Conservation (phyloP, 2,888 invertebrate species). For the Cantharis rustica region DNA sequence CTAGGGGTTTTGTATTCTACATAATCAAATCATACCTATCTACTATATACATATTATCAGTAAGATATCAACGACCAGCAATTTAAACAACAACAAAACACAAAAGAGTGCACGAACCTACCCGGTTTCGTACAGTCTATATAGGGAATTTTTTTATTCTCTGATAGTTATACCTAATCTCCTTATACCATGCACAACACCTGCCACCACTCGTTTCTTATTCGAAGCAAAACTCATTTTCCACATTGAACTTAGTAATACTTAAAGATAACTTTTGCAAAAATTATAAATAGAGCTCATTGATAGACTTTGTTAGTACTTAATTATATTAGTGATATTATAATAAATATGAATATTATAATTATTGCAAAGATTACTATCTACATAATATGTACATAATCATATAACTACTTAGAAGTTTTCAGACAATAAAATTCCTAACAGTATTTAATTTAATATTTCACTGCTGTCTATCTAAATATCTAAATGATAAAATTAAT, state of each 20-base stretch:
- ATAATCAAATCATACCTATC: no score
- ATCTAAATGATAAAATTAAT: no score
- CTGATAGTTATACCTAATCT: neutral
- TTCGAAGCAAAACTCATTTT: constrained; percentile 20
- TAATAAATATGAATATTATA: neutral
- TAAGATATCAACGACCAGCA: no score
- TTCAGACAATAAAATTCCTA: no score
- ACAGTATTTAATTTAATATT: no score
- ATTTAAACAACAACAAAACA: neutral
- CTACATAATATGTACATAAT: no score
- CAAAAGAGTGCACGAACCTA: neutral
- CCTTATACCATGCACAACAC: constrained; percentile 22
- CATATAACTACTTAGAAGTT: no score
- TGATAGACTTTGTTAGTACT: neutral
- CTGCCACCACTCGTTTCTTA: constrained; percentile 41
- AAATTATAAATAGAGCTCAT: neutral
- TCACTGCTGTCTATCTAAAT: no score
- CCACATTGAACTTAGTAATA: neutral
- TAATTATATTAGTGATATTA: neutral
- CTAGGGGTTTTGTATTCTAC: no score
- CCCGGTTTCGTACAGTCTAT: neutral
- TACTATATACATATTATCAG: no score
- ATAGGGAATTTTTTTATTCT: neutral
- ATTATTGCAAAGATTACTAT: no score
- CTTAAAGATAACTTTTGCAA: neutral